Conservation (phyloP, 1,140 invertebrate species). For the Meloidogyne exigua region DNA sequence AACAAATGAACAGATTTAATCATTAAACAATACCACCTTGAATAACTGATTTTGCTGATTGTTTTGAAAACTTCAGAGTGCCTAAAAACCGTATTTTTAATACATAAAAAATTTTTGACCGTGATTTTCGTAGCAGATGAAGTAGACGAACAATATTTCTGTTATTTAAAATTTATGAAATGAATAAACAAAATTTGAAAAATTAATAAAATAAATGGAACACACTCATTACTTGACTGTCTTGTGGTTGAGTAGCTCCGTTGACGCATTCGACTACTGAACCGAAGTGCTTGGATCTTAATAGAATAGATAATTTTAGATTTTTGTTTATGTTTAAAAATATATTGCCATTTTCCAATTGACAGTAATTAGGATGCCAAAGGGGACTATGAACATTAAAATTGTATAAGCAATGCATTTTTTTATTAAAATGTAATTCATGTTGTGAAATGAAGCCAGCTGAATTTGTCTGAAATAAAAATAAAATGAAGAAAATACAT, state of each 20-base stretch:
- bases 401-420: slow-evolving; percentile 58
- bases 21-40: slow-evolving; percentile 30
- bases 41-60: slow-evolving; percentile 52
- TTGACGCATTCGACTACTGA: slow-evolving; percentile 50
- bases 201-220: not conserved
- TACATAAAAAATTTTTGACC: not conserved
- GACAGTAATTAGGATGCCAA: slow-evolving; percentile 51
- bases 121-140: slow-evolving; percentile 51
- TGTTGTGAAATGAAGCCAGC: slow-evolving; percentile 47
- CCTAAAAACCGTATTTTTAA: slow-evolving; percentile 13
- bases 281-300: slow-evolving; percentile 43
- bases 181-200: no score
- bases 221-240: slow-evolving; percentile 35
- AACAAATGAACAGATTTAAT: not conserved
- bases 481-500: not conserved
- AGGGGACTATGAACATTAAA: slow-evolving; percentile 62
- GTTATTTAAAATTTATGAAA: slow-evolving; percentile 1
- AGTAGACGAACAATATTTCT: slow-evolving; percentile 47
- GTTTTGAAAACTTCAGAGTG: slow-evolving; percentile 59
- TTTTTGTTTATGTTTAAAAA: not conserved
- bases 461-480: slow-evolving; percentile 47
- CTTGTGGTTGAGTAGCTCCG: slow-evolving; percentile 59
- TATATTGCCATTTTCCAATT: slow-evolving; percentile 54
- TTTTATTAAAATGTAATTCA: slow-evolving; percentile 53
- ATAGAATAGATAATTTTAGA: not conserved